Conservation (phyloP, 2,888 invertebrate species). For the Tyria jacobaeae region DNA sequence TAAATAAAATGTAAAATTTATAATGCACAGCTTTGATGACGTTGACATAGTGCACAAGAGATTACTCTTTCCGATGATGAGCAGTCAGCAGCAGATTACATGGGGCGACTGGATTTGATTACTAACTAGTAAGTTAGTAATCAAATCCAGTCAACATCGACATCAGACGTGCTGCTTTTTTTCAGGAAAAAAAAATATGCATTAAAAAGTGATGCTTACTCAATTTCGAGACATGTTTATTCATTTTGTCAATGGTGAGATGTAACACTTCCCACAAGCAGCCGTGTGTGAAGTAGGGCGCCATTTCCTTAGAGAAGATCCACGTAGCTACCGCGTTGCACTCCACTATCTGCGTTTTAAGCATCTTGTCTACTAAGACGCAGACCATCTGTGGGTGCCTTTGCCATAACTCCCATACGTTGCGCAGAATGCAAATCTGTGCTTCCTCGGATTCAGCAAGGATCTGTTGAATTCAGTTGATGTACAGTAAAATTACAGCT, state of each 20-base stretch:
- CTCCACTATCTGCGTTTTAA: slow-evolving; percentile 98
- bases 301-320: slow-evolving; percentile 97
- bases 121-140: no score
- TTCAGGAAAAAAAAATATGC: slow-evolving; percentile 40
- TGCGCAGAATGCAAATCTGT: slow-evolving; percentile 96
- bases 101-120: no score
- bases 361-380: slow-evolving; percentile 97
- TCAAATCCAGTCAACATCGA: no score
- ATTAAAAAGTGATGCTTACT: slow-evolving; percentile 73
- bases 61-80: no score
- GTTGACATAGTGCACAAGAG: no score
- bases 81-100: no score
- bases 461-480: slow-evolving; percentile 84
- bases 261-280: slow-evolving; percentile 99
- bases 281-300: slow-evolving; percentile 95
- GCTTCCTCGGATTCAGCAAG: slow-evolving; percentile 98
- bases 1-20: no score
- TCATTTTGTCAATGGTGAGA: slow-evolving; percentile 98
- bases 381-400: slow-evolving; percentile 99
- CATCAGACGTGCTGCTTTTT: no score
- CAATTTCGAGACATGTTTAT: slow-evolving; percentile 96
- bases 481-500: neutral
- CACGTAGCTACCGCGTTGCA: slow-evolving; percentile 99
- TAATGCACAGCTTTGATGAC: no score
- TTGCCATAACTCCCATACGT: slow-evolving; percentile 98